Evolutionary conservation across 2,888 invertebrate genomes (phyloP).

Genomic region (Aporophyla nigra): DNA sequence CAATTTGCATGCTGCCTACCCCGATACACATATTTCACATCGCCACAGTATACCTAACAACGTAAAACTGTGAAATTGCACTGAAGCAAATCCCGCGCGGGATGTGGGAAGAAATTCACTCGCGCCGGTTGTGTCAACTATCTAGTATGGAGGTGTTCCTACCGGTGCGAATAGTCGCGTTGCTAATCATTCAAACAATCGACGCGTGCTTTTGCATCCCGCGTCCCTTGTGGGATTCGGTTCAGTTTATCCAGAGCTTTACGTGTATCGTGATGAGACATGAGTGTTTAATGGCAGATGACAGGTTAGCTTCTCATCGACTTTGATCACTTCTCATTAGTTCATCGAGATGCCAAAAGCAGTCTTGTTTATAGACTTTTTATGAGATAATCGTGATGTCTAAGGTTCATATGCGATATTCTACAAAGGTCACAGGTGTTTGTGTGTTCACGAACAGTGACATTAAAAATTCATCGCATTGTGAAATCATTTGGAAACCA

Average conservation of each 20-base stretch:
- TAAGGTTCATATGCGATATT: background rate
- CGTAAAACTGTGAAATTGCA: background rate
- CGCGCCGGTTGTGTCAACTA: background rate
- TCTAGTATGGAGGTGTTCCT: background rate
- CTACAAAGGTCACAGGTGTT: slow-evolving; percentile 2
- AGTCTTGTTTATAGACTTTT: background rate
- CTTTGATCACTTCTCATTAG: slow-evolving; percentile 25
- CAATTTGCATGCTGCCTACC: background rate
- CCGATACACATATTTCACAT: background rate
- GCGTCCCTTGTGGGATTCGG: background rate
- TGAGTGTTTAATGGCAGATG: slow-evolving; percentile 16
- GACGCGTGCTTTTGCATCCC: background rate
- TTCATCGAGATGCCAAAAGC: slow-evolving; percentile 22
- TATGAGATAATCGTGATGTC: background rate
- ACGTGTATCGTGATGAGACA: background rate
- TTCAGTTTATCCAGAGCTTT: background rate
- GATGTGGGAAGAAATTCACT: no score
- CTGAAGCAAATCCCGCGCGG: background rate
- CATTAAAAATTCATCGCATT: background rate
- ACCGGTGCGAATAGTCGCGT: background rate
- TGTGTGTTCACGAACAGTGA: slow-evolving; percentile 5
- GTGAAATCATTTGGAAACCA: slow-evolving; percentile 1
- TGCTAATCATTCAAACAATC: background rate
- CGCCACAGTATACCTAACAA: no score
- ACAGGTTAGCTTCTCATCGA: slow-evolving; percentile 20